These are phyloP conservation scores for Proterorhinus semilunaris DNA, from an alignment of 2,113 vertebrate species.

Conservation along the genomic window DNA sequence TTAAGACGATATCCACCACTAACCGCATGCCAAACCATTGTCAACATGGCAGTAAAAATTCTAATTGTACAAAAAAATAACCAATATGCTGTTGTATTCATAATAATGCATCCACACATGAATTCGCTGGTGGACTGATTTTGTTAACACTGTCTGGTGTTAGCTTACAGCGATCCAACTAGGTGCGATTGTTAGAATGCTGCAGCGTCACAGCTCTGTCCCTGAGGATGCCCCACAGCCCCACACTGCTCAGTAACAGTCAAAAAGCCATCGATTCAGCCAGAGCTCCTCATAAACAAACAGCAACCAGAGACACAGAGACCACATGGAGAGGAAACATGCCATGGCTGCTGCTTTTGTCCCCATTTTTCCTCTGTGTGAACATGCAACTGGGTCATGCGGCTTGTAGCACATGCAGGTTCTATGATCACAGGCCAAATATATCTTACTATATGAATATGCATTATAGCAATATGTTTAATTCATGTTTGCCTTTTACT, in stretches of 20 bases:
- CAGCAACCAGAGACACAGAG: conserved; percentile 37
- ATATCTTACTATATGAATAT: no score
- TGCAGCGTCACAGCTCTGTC: conserved; percentile 10
- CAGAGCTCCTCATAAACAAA: conserved; percentile 38
- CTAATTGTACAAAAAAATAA: no score
- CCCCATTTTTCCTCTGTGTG: conserved; percentile 12
- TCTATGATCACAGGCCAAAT: not conserved
- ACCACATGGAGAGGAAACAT: conserved; percentile 25
- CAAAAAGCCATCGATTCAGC: conserved; percentile 51
- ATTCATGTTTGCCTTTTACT: no score
- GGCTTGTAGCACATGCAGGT: conserved; percentile 8
- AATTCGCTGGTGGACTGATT: not conserved
- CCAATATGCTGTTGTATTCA: no score
- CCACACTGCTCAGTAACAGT: conserved; percentile 39
- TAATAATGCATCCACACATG: not conserved
- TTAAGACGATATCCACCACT: no score
- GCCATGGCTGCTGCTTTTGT: conserved; percentile 22
- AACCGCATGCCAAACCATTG: no score
- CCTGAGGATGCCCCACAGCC: conserved; percentile 22
- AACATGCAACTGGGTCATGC: conserved; percentile 26
- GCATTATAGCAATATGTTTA: no score
- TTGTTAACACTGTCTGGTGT: conserved; percentile 8
- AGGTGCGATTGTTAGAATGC: conserved; percentile 18
- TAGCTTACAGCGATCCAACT: not conserved
- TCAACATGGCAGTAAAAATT: no score